Conservation (phyloP, 2,888 invertebrate genomes). For the Germaria angustata region DNA sequence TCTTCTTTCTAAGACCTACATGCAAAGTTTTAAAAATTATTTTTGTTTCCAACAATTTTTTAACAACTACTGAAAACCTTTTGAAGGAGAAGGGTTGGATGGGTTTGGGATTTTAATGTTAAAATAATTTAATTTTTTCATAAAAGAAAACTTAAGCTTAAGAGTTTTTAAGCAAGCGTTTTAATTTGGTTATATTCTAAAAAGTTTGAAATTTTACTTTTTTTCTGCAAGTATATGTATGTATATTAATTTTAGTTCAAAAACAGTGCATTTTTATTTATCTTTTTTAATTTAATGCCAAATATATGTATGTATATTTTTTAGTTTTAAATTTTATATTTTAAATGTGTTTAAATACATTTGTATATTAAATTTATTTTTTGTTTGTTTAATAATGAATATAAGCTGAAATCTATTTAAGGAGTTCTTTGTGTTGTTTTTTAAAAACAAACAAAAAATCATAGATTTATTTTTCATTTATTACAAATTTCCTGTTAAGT, state of each 20-base stretch:
- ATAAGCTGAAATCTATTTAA: slow-evolving; percentile 33
- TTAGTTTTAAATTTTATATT: background rate
- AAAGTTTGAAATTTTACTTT: slow-evolving; percentile 26
- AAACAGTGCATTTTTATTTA: slow-evolving; percentile 50
- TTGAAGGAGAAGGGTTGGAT: slow-evolving; percentile 14
- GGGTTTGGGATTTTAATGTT: background rate
- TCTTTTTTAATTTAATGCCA: slow-evolving; percentile 51
- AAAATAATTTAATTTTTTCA: slow-evolving; percentile 11
- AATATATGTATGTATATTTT: slow-evolving; percentile 41
- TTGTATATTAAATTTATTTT: slow-evolving; percentile 9
- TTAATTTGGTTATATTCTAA: slow-evolving; percentile 52
- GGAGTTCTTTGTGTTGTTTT: slow-evolving; percentile 12
- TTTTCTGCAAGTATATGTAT: slow-evolving; percentile 16
- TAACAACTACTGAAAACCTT: slow-evolving; percentile 34
- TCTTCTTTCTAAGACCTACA: slow-evolving; percentile 29
- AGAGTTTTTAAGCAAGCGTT: slow-evolving; percentile 56
- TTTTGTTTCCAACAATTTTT: slow-evolving; percentile 21
- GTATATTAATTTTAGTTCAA: slow-evolving; percentile 44
- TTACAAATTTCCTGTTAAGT: background rate
- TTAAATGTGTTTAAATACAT: slow-evolving; percentile 19
- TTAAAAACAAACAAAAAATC: slow-evolving; percentile 14
- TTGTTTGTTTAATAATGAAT: slow-evolving; percentile 3
- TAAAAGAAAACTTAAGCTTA: slow-evolving; percentile 2
- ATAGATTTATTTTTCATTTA: slow-evolving; percentile 4
- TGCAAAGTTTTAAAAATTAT: slow-evolving; percentile 48